A percentile compares a stretch with the other conserved stretches of the same genome.
Evolutionary conservation across 2,888 invertebrate species (phyloP).

Genomic region (Lathronympha strigana): DNA sequence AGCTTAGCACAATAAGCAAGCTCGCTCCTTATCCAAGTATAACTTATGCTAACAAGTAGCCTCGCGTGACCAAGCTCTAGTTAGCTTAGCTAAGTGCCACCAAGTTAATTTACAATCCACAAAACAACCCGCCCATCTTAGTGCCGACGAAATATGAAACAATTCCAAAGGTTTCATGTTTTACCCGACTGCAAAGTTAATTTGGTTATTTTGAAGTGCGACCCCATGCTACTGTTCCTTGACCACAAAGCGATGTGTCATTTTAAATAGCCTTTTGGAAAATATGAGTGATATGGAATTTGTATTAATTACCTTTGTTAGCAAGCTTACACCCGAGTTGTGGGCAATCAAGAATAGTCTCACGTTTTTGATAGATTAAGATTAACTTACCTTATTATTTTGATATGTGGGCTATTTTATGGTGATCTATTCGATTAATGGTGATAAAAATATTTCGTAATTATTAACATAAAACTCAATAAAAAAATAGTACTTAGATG

Average conservation of each 20-base stretch:
- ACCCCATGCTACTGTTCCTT: conserved; percentile 50
- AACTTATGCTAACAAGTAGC: conserved; percentile 73
- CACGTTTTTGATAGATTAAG: neutral
- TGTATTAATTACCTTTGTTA: conserved; percentile 37
- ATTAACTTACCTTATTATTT: too few relatives aligned
- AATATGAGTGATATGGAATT: conserved; percentile 53
- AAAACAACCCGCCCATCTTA: conserved; percentile 13
- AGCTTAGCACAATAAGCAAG: conserved; percentile 65
- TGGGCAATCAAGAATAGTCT: conserved; percentile 31
- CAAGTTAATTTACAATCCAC: conserved; percentile 21
- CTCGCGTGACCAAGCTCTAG: conserved; percentile 64
- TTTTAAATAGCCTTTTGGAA: conserved; percentile 54
- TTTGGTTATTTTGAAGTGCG: conserved; percentile 45
- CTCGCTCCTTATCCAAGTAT: conserved; percentile 68
- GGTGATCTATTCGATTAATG: too few relatives aligned
- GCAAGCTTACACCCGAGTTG: conserved; percentile 46
- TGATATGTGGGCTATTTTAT: too few relatives aligned
- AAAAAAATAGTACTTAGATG: too few relatives aligned
- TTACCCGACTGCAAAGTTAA: conserved; percentile 23
- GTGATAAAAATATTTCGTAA: too few relatives aligned
- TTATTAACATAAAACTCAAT: too few relatives aligned
- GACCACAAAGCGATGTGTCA: conserved; percentile 55
- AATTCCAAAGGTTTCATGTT: neutral
- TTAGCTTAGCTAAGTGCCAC: conserved; percentile 50
- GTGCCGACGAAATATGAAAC: conserved; percentile 14